phyloP scores from a whole-genome alignment of 2,797 vertebrate species.

The Enoplosus armatus region DNA sequence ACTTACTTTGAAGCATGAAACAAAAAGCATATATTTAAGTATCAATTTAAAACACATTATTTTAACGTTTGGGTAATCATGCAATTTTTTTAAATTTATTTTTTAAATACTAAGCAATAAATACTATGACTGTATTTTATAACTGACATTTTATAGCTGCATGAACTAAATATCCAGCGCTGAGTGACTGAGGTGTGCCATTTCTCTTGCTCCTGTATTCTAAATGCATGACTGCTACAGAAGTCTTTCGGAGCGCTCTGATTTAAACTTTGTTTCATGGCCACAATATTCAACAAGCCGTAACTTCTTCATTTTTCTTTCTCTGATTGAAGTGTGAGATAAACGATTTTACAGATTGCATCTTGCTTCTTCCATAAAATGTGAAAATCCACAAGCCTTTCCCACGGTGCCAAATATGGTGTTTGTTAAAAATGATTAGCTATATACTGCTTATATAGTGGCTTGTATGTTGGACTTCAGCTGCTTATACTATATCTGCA shows the following conservation, averaged over 20 bases:
- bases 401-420: not conserved
- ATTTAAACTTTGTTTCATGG: slow-evolving; percentile 39
- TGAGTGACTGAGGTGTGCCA: slow-evolving; percentile 14
- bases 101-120: too few species aligned
- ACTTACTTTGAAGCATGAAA: slow-evolving; percentile 13
- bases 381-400: not conserved
- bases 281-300: slow-evolving; percentile 28
- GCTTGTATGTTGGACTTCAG: not conserved
- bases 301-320: not conserved
- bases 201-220: slow-evolving; percentile 3
- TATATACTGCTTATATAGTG: not conserved
- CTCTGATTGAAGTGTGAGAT: slow-evolving; percentile 29
- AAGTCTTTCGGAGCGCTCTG: slow-evolving; percentile 2
- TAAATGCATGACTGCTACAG: slow-evolving; percentile 20
- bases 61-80: slow-evolving; percentile 31
- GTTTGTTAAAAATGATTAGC: not conserved
- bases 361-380: slow-evolving; percentile 13
- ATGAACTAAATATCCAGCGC: slow-evolving; percentile 30
- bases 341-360: slow-evolving; percentile 14
- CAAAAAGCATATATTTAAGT: slow-evolving; percentile 23
- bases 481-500: not conserved
- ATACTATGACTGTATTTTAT: too few species aligned
- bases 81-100: too few species aligned
- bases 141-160: slow-evolving; percentile 45
- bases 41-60: slow-evolving; percentile 35